Percentiles rank a stretch among this genome's conserved stretches.
These are phyloP conservation scores for Mastomys natalensis DNA, from an alignment of 2,113 vertebrate genomes.

Conservation along the genomic window DNA sequence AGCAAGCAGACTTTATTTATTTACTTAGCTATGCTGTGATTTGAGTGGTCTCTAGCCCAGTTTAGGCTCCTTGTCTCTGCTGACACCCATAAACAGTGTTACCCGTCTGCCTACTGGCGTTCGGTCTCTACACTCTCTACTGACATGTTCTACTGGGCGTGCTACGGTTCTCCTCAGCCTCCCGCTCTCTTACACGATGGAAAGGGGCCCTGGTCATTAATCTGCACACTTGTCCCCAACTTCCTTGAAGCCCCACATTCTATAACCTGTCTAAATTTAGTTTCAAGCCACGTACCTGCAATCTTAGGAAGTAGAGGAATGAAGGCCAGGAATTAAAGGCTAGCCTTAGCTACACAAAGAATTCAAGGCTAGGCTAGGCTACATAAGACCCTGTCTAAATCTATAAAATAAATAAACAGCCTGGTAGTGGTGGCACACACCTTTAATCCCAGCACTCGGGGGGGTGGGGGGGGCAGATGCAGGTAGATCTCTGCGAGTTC, in stretches of 20 bases:
- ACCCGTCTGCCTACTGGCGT: not conserved
- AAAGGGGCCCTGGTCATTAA: not conserved
- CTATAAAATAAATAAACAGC: too few species aligned
- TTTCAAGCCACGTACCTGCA: not conserved
- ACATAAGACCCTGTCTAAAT: not conserved
- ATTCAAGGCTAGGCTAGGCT: not conserved
- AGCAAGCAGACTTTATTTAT: not conserved
- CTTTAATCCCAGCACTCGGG: too few species aligned
- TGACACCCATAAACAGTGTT: not conserved
- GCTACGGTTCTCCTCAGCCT: not conserved
- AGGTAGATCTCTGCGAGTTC: too few species aligned
- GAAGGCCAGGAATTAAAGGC: not conserved
- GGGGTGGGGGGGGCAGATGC: too few species aligned
- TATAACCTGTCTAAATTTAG: not conserved
- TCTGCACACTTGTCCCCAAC: not conserved
- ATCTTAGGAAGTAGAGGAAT: not conserved
- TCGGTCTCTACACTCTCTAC: not conserved
- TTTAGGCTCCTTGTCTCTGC: not conserved
- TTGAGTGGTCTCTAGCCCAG: not conserved
- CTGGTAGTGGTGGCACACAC: too few species aligned
- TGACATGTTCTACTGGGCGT: not conserved
- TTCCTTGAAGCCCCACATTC: not conserved
- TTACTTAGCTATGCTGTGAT: not conserved
- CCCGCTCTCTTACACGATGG: not conserved
- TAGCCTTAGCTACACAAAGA: not conserved